These are phyloP conservation scores for Euwallacea fornicatus DNA, from an alignment of 1,140 invertebrate species.

Conservation along the genomic window DNA sequence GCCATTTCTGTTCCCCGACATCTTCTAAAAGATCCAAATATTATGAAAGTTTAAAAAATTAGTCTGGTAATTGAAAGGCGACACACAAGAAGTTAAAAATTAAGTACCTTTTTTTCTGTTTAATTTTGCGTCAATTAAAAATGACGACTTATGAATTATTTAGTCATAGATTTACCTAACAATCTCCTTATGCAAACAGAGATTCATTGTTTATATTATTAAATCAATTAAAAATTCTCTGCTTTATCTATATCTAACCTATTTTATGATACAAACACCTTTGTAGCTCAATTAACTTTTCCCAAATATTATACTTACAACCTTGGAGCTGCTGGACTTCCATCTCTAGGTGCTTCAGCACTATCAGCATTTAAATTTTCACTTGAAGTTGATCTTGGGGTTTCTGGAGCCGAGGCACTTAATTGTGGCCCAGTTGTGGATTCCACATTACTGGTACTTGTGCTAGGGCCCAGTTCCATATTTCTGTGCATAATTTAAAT, in stretches of 20 bases:
- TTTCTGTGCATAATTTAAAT: background rate
- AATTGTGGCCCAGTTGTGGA: conserved; percentile 33
- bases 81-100: background rate
- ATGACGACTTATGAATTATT: no score
- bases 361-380: conserved; percentile 33
- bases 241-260: background rate
- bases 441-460: background rate
- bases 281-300: no score
- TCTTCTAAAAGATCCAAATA: background rate
- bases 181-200: no score
- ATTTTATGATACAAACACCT: background rate
- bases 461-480: conserved; percentile 12
- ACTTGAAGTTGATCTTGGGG: conserved; percentile 38
- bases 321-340: background rate
- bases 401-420: conserved; percentile 43
- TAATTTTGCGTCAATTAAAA: background rate
- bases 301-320: background rate
- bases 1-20: conserved; percentile 60
- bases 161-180: no score
- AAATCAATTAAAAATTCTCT: background rate
- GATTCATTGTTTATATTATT: no score
- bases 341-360: conserved; percentile 5
- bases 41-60: background rate
- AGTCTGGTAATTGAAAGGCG: background rate
- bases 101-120: background rate